phyloP scores from a whole-genome alignment of 2,888 invertebrate species.

The Andricus curvator region DNA sequence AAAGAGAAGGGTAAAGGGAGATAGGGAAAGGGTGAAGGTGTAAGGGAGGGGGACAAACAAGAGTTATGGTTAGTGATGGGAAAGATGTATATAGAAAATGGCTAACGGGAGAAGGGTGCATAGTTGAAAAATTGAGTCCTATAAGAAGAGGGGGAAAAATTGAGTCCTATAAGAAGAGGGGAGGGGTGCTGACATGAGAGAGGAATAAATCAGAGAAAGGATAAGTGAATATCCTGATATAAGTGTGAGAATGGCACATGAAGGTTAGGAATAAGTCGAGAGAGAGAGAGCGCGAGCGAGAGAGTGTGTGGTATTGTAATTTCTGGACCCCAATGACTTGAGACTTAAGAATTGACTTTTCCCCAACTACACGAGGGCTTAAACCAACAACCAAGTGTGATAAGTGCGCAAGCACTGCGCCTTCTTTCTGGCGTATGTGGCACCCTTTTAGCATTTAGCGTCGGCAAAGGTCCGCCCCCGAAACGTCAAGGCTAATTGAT shows the following conservation, averaged over 20 bases:
- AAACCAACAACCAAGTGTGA: slow-evolving; percentile 22
- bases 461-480: slow-evolving; percentile 67
- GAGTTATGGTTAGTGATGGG: too few species aligned
- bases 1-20: too few species aligned
- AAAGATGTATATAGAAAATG: too few species aligned
- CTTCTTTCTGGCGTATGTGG: slow-evolving; percentile 52
- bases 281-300: too few species aligned
- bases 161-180: too few species aligned
- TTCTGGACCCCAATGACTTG: not conserved
- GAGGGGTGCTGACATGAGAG: too few species aligned
- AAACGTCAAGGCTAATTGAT: slow-evolving; percentile 77
- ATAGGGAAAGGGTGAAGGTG: too few species aligned
- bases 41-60: too few species aligned
- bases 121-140: too few species aligned
- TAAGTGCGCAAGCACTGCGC: slow-evolving; percentile 46
- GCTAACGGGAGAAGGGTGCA: too few species aligned
- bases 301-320: not conserved
- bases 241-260: not conserved
- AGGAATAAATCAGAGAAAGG: too few species aligned
- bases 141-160: too few species aligned
- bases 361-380: not conserved
- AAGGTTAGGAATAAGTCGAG: not conserved
- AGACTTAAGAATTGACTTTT: slow-evolving; percentile 2
- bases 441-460: slow-evolving; percentile 65
- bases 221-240: not conserved